These are phyloP conservation scores for Gasteruption jaculator DNA, from an alignment of 2,888 invertebrate genomes.

Conservation along the genomic window DNA sequence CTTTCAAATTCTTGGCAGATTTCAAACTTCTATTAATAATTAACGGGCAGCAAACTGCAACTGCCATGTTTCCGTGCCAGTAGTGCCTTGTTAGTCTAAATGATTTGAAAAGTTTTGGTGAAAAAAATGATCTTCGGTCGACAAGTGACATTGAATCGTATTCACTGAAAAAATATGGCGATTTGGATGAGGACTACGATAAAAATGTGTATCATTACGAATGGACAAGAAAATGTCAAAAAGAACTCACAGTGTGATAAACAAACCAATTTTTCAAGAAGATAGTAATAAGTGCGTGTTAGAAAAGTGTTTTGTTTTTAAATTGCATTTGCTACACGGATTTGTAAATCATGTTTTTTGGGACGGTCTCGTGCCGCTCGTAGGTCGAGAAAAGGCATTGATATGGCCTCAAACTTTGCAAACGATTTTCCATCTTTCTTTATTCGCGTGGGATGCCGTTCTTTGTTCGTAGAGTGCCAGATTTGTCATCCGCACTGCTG, in stretches of 20 bases:
- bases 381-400: slow-evolving; percentile 14
- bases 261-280: slow-evolving; percentile 14
- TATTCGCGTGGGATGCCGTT: too few species aligned
- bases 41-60: slow-evolving; percentile 13
- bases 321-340: slow-evolving; percentile 12
- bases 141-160: too few species aligned
- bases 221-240: slow-evolving; percentile 2
- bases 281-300: slow-evolving; percentile 9
- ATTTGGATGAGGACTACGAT: slow-evolving; percentile 9
- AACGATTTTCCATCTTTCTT: too few species aligned
- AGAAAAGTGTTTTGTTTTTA: slow-evolving; percentile 11
- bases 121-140: too few species aligned
- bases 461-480: too few species aligned
- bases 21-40: slow-evolving; percentile 14
- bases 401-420: too few species aligned
- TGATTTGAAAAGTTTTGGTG: slow-evolving; percentile 1
- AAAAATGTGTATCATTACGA: background rate
- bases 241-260: slow-evolving; percentile 10
- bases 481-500: too few species aligned
- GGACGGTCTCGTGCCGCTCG: slow-evolving; percentile 9
- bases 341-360: slow-evolving; percentile 15
- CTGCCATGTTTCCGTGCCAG: slow-evolving; percentile 8
- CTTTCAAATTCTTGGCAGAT: slow-evolving; percentile 13
- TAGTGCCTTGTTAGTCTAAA: slow-evolving; percentile 5
- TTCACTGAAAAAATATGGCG: slow-evolving; percentile 3